These are phyloP conservation scores for Plotosus lineatus DNA, from an alignment of 2,113 vertebrate species.

Conservation along the genomic window DNA sequence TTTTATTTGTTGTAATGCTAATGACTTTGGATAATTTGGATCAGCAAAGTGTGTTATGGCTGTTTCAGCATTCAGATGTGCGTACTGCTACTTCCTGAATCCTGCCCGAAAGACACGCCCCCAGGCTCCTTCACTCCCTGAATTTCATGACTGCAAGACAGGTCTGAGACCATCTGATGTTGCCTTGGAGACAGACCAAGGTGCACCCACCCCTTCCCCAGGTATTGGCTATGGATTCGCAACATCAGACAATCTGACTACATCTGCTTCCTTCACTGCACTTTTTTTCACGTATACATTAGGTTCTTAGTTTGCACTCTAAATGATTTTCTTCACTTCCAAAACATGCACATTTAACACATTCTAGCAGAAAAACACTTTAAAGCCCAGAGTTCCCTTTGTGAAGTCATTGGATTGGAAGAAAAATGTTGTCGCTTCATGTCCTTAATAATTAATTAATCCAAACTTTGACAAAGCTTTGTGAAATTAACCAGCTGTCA, in stretches of 20 bases:
- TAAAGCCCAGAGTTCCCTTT: not conserved
- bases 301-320: not conserved
- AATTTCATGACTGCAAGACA: conserved; percentile 75
- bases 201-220: conserved; percentile 47
- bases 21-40: conserved; percentile 49
- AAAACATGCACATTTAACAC: not conserved
- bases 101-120: conserved; percentile 93
- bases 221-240: conserved; percentile 53
- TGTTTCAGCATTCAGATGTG: conserved; percentile 90
- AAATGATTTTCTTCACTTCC: not conserved
- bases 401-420: not conserved
- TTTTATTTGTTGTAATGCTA: too few species aligned
- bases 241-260: not conserved
- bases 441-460: not conserved
- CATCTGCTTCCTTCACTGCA: not conserved
- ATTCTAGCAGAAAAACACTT: not conserved
- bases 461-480: not conserved
- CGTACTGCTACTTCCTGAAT: conserved; percentile 97
- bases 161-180: conserved; percentile 56
- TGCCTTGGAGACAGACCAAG: conserved; percentile 62
- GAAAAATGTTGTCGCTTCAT: not conserved
- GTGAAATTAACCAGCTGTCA: not conserved
- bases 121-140: conserved; percentile 86
- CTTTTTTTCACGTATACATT: not conserved
- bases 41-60: conserved; percentile 27